Conservation (phyloP, 2,888 invertebrate genomes). For the Tenthredo livida region DNA sequence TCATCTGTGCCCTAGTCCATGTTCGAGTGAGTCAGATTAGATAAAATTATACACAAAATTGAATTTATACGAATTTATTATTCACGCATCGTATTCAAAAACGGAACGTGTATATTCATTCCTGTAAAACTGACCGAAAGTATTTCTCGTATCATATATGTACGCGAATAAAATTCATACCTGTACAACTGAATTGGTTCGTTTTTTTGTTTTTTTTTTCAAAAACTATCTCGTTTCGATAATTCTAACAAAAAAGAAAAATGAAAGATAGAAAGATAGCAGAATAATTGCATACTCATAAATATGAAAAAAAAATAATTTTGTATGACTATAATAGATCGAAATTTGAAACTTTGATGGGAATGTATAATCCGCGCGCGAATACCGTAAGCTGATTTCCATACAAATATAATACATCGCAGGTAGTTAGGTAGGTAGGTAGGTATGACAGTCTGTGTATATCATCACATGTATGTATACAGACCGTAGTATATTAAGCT, state of each 20-base stretch:
- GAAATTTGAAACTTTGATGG: background rate
- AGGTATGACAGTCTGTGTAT: background rate
- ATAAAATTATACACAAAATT: constrained; percentile 24
- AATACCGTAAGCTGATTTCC: constrained; percentile 25
- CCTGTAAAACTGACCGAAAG: background rate
- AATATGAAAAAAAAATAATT: background rate
- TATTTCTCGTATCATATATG: background rate
- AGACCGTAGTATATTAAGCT: constrained; percentile 26
- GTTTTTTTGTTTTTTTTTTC: too few species aligned
- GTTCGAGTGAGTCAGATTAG: constrained; percentile 29
- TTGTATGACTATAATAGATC: background rate
- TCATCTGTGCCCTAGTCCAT: constrained; percentile 38
- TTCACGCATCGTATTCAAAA: background rate
- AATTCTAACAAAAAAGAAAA: too few species aligned
- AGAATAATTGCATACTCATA: background rate
- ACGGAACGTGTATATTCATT: background rate
- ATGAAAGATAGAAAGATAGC: background rate
- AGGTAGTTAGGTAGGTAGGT: background rate
- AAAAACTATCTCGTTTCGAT: too few species aligned
- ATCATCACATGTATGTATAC: background rate
- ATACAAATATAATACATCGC: constrained; percentile 35
- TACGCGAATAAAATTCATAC: background rate
- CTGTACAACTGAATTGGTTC: background rate
- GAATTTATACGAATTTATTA: constrained; percentile 36
- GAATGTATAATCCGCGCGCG: background rate